phyloP scores from a whole-genome alignment of 92 coral and sea anemone species.

The Meandrina meandrites region DNA sequence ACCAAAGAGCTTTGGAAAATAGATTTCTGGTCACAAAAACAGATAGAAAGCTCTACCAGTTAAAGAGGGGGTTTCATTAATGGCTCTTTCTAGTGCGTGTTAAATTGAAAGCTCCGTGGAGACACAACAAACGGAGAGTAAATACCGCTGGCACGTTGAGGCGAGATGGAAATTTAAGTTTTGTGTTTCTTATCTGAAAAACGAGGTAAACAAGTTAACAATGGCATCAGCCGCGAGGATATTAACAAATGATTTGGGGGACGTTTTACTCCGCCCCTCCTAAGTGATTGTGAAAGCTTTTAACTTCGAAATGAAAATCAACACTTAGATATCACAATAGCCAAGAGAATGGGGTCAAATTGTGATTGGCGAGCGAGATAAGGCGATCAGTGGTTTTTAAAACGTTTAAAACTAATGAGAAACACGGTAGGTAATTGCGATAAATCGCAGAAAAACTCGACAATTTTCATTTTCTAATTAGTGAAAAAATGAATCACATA shows the following conservation, averaged over 20 bases:
- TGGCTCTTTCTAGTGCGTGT: constrained; percentile 7
- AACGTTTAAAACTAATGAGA: constrained; percentile 30
- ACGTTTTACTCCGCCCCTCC: constrained; percentile 39
- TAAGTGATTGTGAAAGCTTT: constrained; percentile 58
- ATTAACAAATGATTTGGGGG: constrained; percentile 49
- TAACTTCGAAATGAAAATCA: constrained; percentile 46
- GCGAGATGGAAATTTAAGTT: background rate
- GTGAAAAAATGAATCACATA: background rate
- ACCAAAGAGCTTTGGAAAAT: constrained; percentile 38
- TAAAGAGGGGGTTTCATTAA: constrained; percentile 13
- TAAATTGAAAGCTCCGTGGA: background rate
- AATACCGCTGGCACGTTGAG: background rate
- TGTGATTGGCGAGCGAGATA: constrained; percentile 33
- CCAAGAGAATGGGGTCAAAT: background rate
- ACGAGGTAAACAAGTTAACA: constrained; percentile 40
- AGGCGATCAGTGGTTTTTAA: constrained; percentile 39
- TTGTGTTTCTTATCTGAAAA: constrained; percentile 29
- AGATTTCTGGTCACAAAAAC: constrained; percentile 39
- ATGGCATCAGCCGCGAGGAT: constrained; percentile 21
- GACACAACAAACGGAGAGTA: background rate
- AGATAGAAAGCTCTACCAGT: constrained; percentile 21
- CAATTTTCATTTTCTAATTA: background rate
- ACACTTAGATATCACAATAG: constrained; percentile 29
- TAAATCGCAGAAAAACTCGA: constrained; percentile 16
- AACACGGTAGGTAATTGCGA: constrained; percentile 7